A percentile compares a stretch with the other conserved stretches of the same genome.
Evolutionary conservation across 2,113 vertebrate species (phyloP).

Genomic region (Caretta caretta): DNA sequence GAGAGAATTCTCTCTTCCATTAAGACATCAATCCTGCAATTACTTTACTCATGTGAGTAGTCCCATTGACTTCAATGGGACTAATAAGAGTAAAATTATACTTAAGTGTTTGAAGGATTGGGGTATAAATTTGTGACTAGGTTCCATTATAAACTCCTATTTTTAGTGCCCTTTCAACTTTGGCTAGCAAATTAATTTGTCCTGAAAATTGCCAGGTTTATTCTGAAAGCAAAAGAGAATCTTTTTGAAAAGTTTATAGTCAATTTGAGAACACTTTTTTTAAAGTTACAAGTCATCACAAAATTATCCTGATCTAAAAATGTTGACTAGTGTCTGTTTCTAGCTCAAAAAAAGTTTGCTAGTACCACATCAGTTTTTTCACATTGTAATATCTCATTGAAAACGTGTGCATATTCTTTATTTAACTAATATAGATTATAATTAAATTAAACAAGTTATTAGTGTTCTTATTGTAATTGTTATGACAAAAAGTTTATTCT

Average conservation of each 20-base stretch:
- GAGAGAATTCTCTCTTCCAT: background rate
- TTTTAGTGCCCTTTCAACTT: background rate
- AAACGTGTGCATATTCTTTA: background rate
- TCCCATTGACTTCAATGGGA: background rate
- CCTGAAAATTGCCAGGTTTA: rapidly evolving
- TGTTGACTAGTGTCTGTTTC: background rate
- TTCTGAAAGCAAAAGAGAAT: constrained; percentile 21
- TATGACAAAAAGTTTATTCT: rapidly evolving
- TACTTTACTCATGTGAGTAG: background rate
- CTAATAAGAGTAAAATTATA: background rate
- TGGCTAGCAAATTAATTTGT: background rate
- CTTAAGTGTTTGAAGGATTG: background rate
- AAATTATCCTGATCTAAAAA: background rate
- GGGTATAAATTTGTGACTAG: background rate
- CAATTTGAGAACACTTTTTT: background rate
- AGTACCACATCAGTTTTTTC: background rate
- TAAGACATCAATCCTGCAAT: background rate
- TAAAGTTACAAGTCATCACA: background rate
- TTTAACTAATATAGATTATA: background rate
- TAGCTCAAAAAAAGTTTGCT: background rate
- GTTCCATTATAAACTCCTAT: background rate
- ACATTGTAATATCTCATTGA: background rate
- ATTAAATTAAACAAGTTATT: background rate
- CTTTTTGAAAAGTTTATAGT: background rate
- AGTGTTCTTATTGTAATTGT: background rate